Evolutionary conservation across 1,140 invertebrate species (phyloP).

Genomic region (Archivesica marissinica): DNA sequence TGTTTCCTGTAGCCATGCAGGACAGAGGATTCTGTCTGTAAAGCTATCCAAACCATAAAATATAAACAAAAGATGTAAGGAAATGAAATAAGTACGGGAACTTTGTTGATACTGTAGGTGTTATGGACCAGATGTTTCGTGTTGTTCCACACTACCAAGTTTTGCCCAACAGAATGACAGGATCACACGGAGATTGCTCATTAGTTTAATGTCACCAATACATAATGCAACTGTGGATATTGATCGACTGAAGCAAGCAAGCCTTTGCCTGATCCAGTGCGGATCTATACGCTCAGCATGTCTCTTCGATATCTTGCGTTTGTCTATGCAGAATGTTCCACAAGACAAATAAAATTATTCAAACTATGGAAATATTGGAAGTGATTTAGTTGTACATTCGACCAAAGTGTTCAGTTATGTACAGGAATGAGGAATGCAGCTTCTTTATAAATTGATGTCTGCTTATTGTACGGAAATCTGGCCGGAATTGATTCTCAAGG

Average conservation of each 20-base stretch:
- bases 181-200: conserved; percentile 14
- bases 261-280: conserved; percentile 13
- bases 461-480: conserved; percentile 50
- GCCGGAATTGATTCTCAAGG: conserved; percentile 25
- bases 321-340: neutral
- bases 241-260: conserved; percentile 31
- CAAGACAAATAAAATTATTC: conserved; percentile 7
- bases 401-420: neutral
- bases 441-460: neutral
- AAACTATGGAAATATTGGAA: conserved; percentile 3
- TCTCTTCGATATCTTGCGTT: conserved; percentile 1
- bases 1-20: too few relatives aligned
- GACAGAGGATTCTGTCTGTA: too few relatives aligned
- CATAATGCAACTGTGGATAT: conserved; percentile 54
- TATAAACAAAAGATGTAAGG: too few relatives aligned
- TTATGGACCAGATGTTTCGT: neutral
- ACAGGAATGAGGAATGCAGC: neutral
- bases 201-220: conserved; percentile 47
- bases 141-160: neutral
- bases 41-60: neutral
- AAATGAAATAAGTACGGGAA: neutral
- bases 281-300: conserved; percentile 26
- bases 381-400: neutral
- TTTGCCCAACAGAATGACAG: neutral
- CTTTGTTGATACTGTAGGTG: neutral